Conservation (phyloP, 2,888 invertebrate species). For the Hemithea aestivaria region DNA sequence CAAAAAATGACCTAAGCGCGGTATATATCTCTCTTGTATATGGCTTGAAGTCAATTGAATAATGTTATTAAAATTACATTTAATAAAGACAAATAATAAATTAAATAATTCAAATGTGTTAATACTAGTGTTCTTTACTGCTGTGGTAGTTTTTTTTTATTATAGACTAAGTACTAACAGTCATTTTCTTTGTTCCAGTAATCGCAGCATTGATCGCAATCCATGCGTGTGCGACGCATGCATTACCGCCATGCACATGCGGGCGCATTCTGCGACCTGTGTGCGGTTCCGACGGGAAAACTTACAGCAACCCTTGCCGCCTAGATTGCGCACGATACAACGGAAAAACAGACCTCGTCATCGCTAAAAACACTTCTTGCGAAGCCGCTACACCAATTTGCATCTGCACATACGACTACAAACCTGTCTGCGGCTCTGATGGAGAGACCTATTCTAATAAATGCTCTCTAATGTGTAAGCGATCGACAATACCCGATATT, state of each 20-base stretch:
- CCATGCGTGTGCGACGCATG: conserved; percentile 29
- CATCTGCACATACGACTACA: conserved; percentile 17
- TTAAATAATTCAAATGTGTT: too few relatives aligned
- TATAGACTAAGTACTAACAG: too few relatives aligned
- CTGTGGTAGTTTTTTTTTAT: too few relatives aligned
- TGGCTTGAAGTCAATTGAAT: too few relatives aligned
- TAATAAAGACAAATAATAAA: too few relatives aligned
- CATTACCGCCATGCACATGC: conserved; percentile 46
- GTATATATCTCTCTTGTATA: too few relatives aligned
- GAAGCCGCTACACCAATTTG: not conserved
- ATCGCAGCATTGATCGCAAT: conserved; percentile 34
- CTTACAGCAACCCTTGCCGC: conserved; percentile 83
- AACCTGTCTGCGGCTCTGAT: conserved; percentile 19
- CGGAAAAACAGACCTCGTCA: conserved; percentile 13
- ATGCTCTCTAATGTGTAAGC: conserved; percentile 11
- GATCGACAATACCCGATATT: conserved; percentile 1
- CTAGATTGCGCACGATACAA: conserved; percentile 68
- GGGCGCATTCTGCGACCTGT: conserved; percentile 62
- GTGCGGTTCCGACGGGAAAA: conserved; percentile 85
- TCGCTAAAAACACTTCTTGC: conserved; percentile 17
- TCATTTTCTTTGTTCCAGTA: conserved; percentile 30
- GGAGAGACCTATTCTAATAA: conserved; percentile 15
- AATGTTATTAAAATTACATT: too few relatives aligned
- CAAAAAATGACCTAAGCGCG: too few relatives aligned
- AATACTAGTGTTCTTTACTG: too few relatives aligned